Evolutionary conservation across 64 coral and sea anemone species (phyloP), one percentile per base, ranked within the genome.

Genomic region (Catalaphyllia jardinei): DNA sequence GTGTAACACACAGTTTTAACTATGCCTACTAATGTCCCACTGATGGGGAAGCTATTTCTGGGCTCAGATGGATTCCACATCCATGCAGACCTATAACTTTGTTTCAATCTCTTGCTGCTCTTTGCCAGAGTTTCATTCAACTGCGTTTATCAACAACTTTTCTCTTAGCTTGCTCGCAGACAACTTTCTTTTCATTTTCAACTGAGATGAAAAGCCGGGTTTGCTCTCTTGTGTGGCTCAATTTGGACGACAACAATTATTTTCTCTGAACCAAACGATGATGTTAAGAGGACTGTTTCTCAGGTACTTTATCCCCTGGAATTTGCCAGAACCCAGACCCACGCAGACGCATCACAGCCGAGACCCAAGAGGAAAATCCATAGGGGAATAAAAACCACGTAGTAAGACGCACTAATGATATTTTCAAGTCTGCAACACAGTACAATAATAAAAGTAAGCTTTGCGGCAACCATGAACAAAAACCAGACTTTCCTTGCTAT

Each of bases 401-500:
- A 98, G 64, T 92, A 98, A 17, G 89, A 78, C 15, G 79, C 86
- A 18, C 79, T 87, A 22, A 96, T 80, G 31, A 94, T 84, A 60
- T 87, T 78, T 22, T 98, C 86, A 17, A 98, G 79, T 52, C 88
- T 94, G 71, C 89, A 86, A 80, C 93, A 89, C 10, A 95, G 71
- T 62, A 99, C 38, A 69, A 95, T 80, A n/a, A 99, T 67, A 31
- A 99, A 99, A 15, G 83, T 81, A 42, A 99, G 85, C 27, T 93
- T 99, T 3, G 88, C 67, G 14, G 78, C 65, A 1, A 95, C 79
- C 71, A 99, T 86, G 1, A 87, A 91, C 27, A 93, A 49, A 87
- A 95, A 95, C 97, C 97, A 99, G n/a, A 99, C 19, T 54, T 99
- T 99, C 22, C 91, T 88, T 55, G 90, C 82, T 27, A 95, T 38